These are phyloP conservation scores for Parasteatoda tepidariorum DNA, from an alignment of 1,140 invertebrate genomes.

Conservation along the genomic window DNA sequence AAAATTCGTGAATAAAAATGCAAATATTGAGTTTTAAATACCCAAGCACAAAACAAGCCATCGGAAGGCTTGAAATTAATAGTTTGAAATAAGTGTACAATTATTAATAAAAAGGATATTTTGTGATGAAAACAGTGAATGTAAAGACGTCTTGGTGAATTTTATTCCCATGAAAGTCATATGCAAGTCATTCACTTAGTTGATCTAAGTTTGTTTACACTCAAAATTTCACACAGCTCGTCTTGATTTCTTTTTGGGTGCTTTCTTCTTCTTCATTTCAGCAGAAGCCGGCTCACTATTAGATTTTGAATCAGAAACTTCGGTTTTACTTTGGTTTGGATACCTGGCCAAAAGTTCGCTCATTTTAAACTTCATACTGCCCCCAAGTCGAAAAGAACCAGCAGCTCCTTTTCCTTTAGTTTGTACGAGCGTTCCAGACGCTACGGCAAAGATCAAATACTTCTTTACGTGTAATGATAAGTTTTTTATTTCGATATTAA, in stretches of 20 bases:
- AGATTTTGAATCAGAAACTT: neutral
- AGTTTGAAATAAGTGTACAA: too few relatives aligned
- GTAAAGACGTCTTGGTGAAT: too few relatives aligned
- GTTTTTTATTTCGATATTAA: constrained; percentile 73
- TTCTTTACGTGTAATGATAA: constrained; percentile 73
- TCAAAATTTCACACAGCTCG: neutral
- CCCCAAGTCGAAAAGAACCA: constrained; percentile 73
- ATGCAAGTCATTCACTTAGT: too few relatives aligned
- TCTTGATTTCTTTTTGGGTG: neutral
- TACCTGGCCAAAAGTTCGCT: constrained; percentile 63
- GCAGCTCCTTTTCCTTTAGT: constrained; percentile 75
- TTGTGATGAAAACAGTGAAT: too few relatives aligned
- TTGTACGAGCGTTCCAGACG: constrained; percentile 73
- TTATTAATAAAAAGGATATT: too few relatives aligned
- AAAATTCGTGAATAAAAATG: too few relatives aligned
- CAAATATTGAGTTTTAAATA: too few relatives aligned
- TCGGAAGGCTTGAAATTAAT: too few relatives aligned
- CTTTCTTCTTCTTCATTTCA: neutral
- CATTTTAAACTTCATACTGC: constrained; percentile 64
- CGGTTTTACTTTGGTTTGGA: neutral
- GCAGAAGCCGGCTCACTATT: neutral
- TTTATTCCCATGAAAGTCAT: too few relatives aligned
- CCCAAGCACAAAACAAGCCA: too few relatives aligned
- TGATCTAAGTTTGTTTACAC: too few relatives aligned
- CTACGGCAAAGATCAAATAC: constrained; percentile 73